Base-by-base conservation (phyloP, 2,888 invertebrate genomes). In the Lithophane semibrunnea region DNA sequence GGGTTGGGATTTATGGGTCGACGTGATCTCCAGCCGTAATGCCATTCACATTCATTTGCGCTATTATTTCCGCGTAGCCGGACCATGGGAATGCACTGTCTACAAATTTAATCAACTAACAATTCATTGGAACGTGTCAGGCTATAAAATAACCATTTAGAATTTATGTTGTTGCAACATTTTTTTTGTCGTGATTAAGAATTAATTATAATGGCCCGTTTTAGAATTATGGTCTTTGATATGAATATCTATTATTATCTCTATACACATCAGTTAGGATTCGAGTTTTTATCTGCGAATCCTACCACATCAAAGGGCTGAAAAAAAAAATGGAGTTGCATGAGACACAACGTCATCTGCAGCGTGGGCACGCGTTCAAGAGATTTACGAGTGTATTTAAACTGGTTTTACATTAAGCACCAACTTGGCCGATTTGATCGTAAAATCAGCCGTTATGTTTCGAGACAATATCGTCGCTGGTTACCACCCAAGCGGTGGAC, bases 321-420 rank as follows among this genome's bases (percentile, higher is more conserved):
- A 79, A 87, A 88, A 87, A 89, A 87, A 89, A 88, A 86, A 86
- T 83, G 80, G 79, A 88, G 86, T 90, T 87, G 85, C 89, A 92
- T 89, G 91, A 92, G 92, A 93, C 92, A 92, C 90, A 88, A 90
- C 92, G 88, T 90, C 93, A 92, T 92, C 90, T 89, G 88, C 86
- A 88, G 92, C 92, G 94, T 93, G 94, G 94, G 94, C 95, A 95
- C 95, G 95, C 93, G 95, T 92, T 91, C 89, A 84, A 87, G 90
- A 94, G 95, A 96, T 95, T 95, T 96, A 96, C 95, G 95, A 95
- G 94, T 95, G 94, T 94, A 95, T 95, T 96, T 95, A 95, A 96
- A 95, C 95, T 94, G 95, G 95, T 95, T 95, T 93, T 92, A 94
- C 95, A 95, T 95, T 95, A 95, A 95, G 93, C 92, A 94, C 93